phyloP scores from a whole-genome alignment of 2,113 vertebrate species.

The Connochaetes taurinus region DNA sequence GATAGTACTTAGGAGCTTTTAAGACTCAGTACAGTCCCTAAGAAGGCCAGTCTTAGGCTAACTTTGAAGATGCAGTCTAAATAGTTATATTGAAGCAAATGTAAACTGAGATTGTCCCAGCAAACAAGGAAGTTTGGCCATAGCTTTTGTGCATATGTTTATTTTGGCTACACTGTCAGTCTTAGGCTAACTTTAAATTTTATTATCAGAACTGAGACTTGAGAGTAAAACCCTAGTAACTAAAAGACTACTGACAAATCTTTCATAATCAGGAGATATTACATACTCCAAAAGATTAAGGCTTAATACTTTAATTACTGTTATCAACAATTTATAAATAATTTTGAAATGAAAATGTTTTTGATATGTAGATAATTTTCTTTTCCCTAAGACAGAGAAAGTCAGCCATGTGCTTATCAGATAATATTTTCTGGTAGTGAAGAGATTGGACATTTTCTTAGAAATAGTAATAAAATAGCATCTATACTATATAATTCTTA shows the following conservation, averaged over 20 bases:
- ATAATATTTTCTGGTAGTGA: neutral
- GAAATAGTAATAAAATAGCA: neutral
- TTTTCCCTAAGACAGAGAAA: neutral
- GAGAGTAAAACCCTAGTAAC: neutral
- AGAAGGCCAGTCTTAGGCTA: neutral
- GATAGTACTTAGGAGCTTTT: neutral
- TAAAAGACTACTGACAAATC: neutral
- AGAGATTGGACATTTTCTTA: conserved; percentile 7
- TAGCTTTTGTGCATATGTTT: neutral
- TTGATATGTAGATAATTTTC: neutral
- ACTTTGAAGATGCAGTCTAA: neutral
- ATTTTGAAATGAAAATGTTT: neutral
- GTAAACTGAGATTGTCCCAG: neutral
- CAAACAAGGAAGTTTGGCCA: neutral
- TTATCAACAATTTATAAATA: neutral
- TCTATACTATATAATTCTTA: neutral
- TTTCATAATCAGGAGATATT: conserved; percentile 4
- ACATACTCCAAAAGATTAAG: neutral
- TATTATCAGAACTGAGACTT: neutral
- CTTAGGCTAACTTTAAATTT: neutral
- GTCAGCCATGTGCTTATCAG: neutral
- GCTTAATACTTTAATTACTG: neutral
- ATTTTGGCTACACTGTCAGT: neutral
- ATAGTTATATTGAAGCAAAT: neutral
- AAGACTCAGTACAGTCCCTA: neutral